These are phyloP conservation scores for Artemia franciscana DNA, from an alignment of 1,140 invertebrate genomes.

Conservation along the genomic window DNA sequence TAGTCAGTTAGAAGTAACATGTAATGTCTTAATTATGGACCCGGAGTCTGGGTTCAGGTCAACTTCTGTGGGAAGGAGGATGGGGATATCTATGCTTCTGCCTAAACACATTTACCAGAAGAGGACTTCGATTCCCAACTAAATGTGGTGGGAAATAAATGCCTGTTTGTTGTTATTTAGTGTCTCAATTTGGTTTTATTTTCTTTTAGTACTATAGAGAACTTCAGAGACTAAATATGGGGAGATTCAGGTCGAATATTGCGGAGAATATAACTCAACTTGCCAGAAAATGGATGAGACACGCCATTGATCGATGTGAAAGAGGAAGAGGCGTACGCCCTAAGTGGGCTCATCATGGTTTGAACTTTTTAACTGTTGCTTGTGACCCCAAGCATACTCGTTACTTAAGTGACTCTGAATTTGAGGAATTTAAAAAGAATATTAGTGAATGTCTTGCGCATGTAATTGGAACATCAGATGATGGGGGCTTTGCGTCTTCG, in stretches of 20 bases:
- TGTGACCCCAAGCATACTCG: constrained; percentile 55
- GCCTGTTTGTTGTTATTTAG: too few relatives aligned
- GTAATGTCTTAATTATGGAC: too few relatives aligned
- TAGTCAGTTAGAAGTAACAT: too few relatives aligned
- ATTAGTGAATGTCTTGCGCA: constrained; percentile 55
- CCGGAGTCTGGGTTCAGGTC: too few relatives aligned
- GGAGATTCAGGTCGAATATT: constrained; percentile 20
- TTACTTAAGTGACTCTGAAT: constrained; percentile 44
- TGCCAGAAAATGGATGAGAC: constrained; percentile 64
- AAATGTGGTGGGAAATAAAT: too few relatives aligned
- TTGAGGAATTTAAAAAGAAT: constrained; percentile 40
- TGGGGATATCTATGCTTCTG: too few relatives aligned
- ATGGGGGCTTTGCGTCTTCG: constrained; percentile 1
- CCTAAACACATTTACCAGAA: too few relatives aligned
- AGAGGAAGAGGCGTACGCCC: constrained; percentile 53
- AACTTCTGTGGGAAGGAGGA: too few relatives aligned
- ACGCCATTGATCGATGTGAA: constrained; percentile 55
- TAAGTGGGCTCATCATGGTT: constrained; percentile 56
- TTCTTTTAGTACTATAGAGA: constrained; percentile 48
- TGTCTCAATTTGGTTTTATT: too few relatives aligned
- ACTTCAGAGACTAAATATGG: constrained; percentile 34
- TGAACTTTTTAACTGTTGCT: constrained; percentile 57
- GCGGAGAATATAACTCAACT: constrained; percentile 37
- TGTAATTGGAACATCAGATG: constrained; percentile 36
- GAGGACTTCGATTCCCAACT: too few relatives aligned